Evolutionary conservation across 2,797 vertebrate species (phyloP).

Genomic region (Numenius phaeopus): DNA sequence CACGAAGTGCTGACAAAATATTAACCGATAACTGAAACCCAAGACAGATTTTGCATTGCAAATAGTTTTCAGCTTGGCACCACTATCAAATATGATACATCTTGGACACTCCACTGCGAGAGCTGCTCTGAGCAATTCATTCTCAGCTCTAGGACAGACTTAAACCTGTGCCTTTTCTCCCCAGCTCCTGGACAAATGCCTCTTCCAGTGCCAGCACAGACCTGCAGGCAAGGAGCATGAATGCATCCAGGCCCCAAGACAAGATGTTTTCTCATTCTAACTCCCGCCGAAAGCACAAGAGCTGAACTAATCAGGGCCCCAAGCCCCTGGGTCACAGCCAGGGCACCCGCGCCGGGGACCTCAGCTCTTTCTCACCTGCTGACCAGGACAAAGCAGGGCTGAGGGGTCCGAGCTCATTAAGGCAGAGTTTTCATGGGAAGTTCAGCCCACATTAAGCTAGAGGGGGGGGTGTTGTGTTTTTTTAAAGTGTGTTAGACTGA

Average conservation of each 20-base stretch:
- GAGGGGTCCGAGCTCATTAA: constrained; percentile 9
- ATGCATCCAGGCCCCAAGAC: background rate
- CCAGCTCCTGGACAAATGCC: background rate
- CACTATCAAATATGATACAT: background rate
- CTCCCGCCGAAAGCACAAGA: background rate
- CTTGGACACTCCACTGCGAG: background rate
- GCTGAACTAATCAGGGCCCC: constrained; percentile 40
- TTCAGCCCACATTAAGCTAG: background rate
- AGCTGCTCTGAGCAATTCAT: background rate
- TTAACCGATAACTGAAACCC: background rate
- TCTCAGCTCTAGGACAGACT: background rate
- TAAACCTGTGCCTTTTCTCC: background rate
- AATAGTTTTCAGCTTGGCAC: background rate
- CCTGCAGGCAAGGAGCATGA: background rate
- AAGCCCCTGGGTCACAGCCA: constrained; percentile 43
- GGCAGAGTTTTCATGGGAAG: constrained; percentile 17
- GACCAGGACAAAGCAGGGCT: constrained; percentile 22
- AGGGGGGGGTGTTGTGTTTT: background rate
- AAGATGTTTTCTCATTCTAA: constrained; percentile 16
- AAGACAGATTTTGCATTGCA: background rate
- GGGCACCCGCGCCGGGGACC: constrained; percentile 14
- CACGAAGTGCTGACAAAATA: background rate
- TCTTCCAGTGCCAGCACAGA: background rate
- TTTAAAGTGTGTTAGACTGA: background rate
- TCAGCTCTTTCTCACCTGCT: constrained; percentile 48